These are phyloP conservation scores for Drosophila sturtevanti DNA, from an alignment of 1,140 invertebrate species.

Conservation along the genomic window DNA sequence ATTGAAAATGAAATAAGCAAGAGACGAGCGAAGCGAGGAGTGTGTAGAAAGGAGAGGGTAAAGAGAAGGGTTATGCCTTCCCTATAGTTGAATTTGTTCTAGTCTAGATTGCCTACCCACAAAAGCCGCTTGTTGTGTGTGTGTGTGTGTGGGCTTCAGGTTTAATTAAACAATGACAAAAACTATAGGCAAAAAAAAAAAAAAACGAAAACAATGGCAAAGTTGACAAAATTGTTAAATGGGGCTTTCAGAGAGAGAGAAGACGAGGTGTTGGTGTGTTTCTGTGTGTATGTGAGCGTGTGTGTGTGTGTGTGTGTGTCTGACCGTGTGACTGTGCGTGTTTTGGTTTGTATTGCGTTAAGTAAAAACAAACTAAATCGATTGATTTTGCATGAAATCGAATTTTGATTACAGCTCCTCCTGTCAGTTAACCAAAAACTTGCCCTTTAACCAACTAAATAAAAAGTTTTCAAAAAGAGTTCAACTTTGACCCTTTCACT, in stretches of 20 bases:
- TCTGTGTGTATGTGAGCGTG: neutral
- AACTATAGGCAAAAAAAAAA: constrained; percentile 49
- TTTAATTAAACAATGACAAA: constrained; percentile 79
- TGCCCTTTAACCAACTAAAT: neutral
- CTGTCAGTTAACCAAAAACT: neutral
- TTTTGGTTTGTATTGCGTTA: neutral
- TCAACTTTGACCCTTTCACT: neutral
- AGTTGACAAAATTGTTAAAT: neutral
- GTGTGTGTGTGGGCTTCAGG: constrained; percentile 74
- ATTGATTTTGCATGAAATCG: constrained; percentile 1
- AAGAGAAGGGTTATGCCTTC: constrained; percentile 17
- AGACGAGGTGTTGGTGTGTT: neutral
- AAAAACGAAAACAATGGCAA: constrained; percentile 35
- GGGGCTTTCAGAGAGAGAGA: neutral
- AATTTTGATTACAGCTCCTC: neutral
- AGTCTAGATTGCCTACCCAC: constrained; percentile 52
- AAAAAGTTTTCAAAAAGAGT: neutral
- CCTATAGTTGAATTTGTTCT: constrained; percentile 26
- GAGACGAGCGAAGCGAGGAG: neutral
- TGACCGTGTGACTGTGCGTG: no score
- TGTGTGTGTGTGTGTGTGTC: neutral
- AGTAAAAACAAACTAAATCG: constrained; percentile 1
- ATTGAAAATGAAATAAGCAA: no score
- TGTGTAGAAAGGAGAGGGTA: neutral
- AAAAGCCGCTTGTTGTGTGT: constrained; percentile 74